phyloP scores from a whole-genome alignment of 1,140 invertebrate genomes.

The Euglossa dilemma region DNA sequence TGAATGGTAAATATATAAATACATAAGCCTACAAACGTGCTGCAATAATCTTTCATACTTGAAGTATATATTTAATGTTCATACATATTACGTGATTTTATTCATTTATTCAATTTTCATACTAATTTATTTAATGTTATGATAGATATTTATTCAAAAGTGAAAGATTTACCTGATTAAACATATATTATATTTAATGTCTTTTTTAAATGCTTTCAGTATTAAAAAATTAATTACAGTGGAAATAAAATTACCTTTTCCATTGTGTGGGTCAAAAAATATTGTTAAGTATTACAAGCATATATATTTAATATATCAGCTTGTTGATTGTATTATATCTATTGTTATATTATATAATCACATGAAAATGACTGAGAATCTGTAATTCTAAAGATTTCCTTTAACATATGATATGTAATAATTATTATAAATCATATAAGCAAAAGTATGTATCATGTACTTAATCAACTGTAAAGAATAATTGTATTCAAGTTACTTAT shows the following conservation, averaged over 20 bases:
- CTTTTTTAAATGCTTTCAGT: constrained; percentile 43
- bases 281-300: constrained; percentile 24
- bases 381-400: neutral
- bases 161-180: constrained; percentile 48
- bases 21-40: neutral
- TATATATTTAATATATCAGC: constrained; percentile 34
- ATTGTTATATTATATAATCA: constrained; percentile 37
- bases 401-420: constrained; percentile 25
- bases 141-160: constrained; percentile 48
- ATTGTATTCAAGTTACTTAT: constrained; percentile 24
- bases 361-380: constrained; percentile 29
- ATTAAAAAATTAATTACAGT: constrained; percentile 46
- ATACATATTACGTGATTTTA: constrained; percentile 24
- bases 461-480: constrained; percentile 37
- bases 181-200: constrained; percentile 40
- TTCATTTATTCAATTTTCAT: constrained; percentile 12
- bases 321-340: constrained; percentile 46
- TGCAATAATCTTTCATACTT: constrained; percentile 20
- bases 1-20: constrained; percentile 3
- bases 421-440: constrained; percentile 25
- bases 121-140: constrained; percentile 45
- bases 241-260: neutral
- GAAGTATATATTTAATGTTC: neutral
- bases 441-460: constrained; percentile 20
- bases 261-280: constrained; percentile 14